A percentile compares a stretch with the other conserved stretches of the same genome.
phyloP scores from a whole-genome alignment of 2,888 invertebrate genomes.

The Galerucella pusilla region DNA sequence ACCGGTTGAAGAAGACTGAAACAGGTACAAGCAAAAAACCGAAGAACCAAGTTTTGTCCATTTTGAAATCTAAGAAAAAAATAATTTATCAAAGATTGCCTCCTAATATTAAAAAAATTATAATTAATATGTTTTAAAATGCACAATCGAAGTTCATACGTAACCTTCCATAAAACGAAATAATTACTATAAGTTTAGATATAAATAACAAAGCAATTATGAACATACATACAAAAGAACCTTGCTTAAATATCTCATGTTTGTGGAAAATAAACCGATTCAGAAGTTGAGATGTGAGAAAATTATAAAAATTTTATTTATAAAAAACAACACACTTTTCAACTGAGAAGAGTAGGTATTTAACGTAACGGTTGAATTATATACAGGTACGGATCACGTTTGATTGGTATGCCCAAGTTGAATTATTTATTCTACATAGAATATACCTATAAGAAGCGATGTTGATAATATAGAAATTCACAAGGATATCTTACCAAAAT shows the following conservation, averaged over 20 bases:
- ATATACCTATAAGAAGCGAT: too few species aligned
- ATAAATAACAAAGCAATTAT: slow-evolving; percentile 23
- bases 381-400: not conserved
- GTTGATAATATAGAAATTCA: too few species aligned
- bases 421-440: too few species aligned
- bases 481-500: too few species aligned
- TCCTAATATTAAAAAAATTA: too few species aligned
- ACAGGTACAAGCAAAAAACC: too few species aligned
- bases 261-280: slow-evolving; percentile 39
- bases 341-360: slow-evolving; percentile 31
- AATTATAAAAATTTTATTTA: slow-evolving; percentile 39
- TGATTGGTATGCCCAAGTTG: not conserved
- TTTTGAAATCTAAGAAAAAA: too few species aligned
- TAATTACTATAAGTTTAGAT: slow-evolving; percentile 20
- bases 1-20: too few species aligned
- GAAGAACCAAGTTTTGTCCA: too few species aligned
- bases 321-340: slow-evolving; percentile 40
- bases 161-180: slow-evolving; percentile 19
- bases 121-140: too few species aligned
- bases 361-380: slow-evolving; percentile 29
- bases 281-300: slow-evolving; percentile 36
- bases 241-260: slow-evolving; percentile 34
- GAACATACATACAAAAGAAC: slow-evolving; percentile 13
- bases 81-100: too few species aligned
- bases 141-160: not conserved